Evolutionary conservation across 1,140 invertebrate genomes (phyloP).

Genomic region (Nilaparvata lugens): DNA sequence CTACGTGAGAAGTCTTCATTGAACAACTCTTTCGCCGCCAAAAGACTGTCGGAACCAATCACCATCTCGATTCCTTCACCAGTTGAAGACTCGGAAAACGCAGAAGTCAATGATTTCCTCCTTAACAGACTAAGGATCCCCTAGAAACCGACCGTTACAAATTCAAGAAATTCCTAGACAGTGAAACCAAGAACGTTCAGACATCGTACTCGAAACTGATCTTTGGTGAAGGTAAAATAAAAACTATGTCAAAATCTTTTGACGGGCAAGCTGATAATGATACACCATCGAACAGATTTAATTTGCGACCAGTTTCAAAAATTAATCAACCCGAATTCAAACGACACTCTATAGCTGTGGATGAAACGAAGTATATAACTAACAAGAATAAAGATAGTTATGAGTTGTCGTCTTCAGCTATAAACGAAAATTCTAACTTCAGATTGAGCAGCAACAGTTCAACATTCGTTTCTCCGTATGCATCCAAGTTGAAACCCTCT

Average conservation of each 20-base stretch:
- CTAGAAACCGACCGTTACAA: not conserved
- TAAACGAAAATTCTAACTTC: not conserved
- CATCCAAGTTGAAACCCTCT: not conserved
- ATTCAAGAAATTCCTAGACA: not conserved
- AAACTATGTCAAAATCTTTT: conserved; percentile 11
- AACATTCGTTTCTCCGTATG: not conserved
- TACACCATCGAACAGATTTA: not conserved
- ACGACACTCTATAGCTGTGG: conserved; percentile 47
- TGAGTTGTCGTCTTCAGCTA: too few species aligned
- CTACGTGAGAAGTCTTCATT: conserved; percentile 9
- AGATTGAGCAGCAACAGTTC: not conserved
- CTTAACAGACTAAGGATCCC: conserved; percentile 10
- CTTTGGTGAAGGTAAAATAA: conserved; percentile 10
- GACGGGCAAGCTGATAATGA: not conserved
- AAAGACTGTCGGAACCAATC: conserved; percentile 13
- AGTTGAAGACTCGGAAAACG: not conserved
- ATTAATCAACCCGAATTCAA: conserved; percentile 29
- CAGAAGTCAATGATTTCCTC: conserved; percentile 9
- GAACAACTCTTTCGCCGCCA: not conserved
- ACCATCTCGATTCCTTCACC: conserved; percentile 15
- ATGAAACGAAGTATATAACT: conserved; percentile 41
- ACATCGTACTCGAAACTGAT: conserved; percentile 12
- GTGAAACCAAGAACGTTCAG: conserved; percentile 1
- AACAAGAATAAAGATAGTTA: conserved; percentile 20
- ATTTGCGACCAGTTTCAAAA: not conserved